phyloP scores from a whole-genome alignment of 64 coral and sea anemone species.

The Stichodactyla helianthus region DNA sequence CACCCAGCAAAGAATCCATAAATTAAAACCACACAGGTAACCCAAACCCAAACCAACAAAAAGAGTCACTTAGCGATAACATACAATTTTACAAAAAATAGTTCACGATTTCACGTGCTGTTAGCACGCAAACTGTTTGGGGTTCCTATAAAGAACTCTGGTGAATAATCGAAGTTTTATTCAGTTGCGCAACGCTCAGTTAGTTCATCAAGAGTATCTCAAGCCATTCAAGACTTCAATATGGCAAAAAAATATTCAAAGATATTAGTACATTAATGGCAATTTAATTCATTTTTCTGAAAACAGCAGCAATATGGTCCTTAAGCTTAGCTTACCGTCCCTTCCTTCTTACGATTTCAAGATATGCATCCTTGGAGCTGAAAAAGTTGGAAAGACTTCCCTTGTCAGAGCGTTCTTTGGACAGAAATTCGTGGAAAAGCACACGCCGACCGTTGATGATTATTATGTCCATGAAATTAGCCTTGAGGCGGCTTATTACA shows the following conservation, averaged over 20 bases:
- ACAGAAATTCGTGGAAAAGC: slow-evolving; percentile 63
- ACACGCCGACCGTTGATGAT: slow-evolving; percentile 66
- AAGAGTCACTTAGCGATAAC: no score
- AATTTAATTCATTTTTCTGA: neutral
- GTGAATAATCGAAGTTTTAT: neutral
- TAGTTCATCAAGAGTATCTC: no score
- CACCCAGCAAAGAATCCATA: neutral
- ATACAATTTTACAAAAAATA: neutral
- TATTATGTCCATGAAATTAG: slow-evolving; percentile 55
- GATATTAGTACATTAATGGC: neutral
- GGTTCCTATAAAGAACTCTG: neutral
- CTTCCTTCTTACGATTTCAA: slow-evolving; percentile 62
- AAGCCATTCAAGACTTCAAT: neutral
- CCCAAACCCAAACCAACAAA: neutral
- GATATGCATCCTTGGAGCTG: slow-evolving; percentile 66
- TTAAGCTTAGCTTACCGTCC: neutral
- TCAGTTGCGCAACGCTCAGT: neutral
- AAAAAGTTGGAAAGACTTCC: slow-evolving; percentile 70
- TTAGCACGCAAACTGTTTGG: neutral
- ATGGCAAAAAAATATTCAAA: neutral
- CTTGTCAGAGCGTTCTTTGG: slow-evolving; percentile 66
- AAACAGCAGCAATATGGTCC: neutral
- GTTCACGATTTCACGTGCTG: no score
- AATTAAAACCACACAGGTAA: neutral
- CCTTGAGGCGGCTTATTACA: slow-evolving; percentile 39